These are phyloP conservation scores for Dryocosmus kuriphilus DNA, from an alignment of 2,888 invertebrate species.

Conservation along the genomic window DNA sequence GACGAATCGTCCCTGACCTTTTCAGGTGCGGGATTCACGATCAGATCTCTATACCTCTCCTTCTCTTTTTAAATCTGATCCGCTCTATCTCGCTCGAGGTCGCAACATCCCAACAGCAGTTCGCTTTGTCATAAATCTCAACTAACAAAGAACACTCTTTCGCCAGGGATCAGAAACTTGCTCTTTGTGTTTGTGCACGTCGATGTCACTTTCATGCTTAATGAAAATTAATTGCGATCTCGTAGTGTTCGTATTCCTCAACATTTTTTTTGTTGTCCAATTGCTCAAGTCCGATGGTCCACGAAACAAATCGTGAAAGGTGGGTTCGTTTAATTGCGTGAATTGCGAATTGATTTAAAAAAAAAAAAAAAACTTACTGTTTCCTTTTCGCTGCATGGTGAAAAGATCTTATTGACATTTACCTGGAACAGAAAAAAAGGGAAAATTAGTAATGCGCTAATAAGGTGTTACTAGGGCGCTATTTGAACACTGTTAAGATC, in stretches of 20 bases:
- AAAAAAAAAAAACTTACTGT: too few relatives aligned
- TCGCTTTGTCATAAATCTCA: conserved; percentile 34
- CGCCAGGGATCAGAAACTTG: conserved; percentile 20
- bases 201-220: conserved; percentile 3
- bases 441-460: not conserved
- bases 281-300: not conserved
- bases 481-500: too few relatives aligned
- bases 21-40: conserved; percentile 39
- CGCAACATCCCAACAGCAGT: conserved; percentile 18
- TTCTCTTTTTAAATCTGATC: not conserved
- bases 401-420: not conserved
- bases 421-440: not conserved
- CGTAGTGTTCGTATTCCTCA: not conserved
- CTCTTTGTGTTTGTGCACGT: not conserved
- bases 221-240: conserved; percentile 21
- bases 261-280: not conserved
- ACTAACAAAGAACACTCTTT: conserved; percentile 36
- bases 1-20: conserved; percentile 36
- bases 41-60: not conserved
- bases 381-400: not conserved
- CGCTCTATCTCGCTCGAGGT: conserved; percentile 3
- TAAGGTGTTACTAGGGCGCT: too few relatives aligned
- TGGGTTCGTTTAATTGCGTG: not conserved
- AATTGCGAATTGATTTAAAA: not conserved
- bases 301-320: not conserved